These are phyloP conservation scores for Apogon talboti DNA, from an alignment of 2,797 vertebrate species.

Conservation along the genomic window DNA sequence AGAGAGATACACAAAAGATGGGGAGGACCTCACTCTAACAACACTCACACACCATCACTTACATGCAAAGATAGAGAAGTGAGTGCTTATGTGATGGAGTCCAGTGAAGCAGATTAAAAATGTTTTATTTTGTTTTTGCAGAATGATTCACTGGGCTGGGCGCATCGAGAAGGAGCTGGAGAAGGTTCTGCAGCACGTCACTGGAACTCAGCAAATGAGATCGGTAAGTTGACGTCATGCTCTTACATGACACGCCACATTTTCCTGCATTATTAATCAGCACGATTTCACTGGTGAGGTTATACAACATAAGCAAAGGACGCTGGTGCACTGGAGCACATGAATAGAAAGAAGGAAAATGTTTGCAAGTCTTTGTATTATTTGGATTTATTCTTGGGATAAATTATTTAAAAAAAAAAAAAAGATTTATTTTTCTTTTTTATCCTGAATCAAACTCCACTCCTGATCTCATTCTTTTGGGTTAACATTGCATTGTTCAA, in stretches of 20 bases:
- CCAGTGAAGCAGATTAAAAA: conserved; percentile 36
- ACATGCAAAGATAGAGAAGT: conserved; percentile 28
- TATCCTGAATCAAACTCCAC: not conserved
- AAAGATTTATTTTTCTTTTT: not conserved
- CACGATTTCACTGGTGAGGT: conserved; percentile 24
- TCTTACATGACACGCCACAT: conserved; percentile 28
- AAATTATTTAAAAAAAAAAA: not conserved
- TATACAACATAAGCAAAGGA: conserved; percentile 25
- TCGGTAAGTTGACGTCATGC: conserved; percentile 86
- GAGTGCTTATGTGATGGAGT: conserved; percentile 19
- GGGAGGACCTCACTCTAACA: conserved; percentile 9
- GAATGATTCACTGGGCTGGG: conserved; percentile 98
- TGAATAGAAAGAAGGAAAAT: conserved; percentile 7
- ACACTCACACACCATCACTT: conserved; percentile 19
- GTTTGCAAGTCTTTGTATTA: not conserved
- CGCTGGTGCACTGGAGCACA: conserved; percentile 19
- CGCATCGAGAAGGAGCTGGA: conserved; percentile 98
- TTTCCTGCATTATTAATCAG: conserved; percentile 64
- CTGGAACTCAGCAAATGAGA: conserved; percentile 94
- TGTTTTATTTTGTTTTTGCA: conserved; percentile 72
- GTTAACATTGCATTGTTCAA: not conserved
- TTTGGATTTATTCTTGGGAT: not conserved
- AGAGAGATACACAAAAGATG: conserved; percentile 27
- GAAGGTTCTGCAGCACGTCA: conserved; percentile 95
- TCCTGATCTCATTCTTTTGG: not conserved